Percentiles rank a stretch among this genome's conserved stretches.
These are phyloP conservation scores for Myripristis murdjan DNA, from an alignment of 2,797 vertebrate genomes.

Conservation along the genomic window DNA sequence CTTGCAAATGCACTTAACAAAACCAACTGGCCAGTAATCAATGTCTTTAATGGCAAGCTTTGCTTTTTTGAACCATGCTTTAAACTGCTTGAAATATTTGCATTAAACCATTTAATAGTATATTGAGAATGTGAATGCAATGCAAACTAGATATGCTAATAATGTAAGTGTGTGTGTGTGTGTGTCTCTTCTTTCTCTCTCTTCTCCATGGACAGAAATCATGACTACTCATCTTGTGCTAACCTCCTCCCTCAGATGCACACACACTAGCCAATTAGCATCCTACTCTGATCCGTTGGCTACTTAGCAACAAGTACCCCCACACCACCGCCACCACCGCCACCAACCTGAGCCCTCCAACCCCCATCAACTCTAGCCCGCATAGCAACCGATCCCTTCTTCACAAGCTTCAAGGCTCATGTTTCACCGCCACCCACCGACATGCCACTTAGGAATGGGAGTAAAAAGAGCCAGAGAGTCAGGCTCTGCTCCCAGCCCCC, in stretches of 20 bases:
- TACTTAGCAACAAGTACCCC: slow-evolving; percentile 74
- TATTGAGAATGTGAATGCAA: too few relatives aligned
- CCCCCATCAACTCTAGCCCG: not conserved
- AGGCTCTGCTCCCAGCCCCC: not conserved
- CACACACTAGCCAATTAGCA: slow-evolving; percentile 58
- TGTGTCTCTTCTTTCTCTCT: not conserved
- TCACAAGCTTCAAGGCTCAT: slow-evolving; percentile 59
- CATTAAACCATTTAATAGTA: too few relatives aligned
- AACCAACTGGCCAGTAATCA: too few relatives aligned
- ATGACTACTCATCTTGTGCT: slow-evolving; percentile 22
- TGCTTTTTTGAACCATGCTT: too few relatives aligned
- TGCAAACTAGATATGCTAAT: too few relatives aligned
- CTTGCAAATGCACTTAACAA: too few relatives aligned
- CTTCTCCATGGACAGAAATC: slow-evolving; percentile 7
- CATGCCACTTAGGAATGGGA: slow-evolving; percentile 68
- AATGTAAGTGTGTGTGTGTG: not conserved
- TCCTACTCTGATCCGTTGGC: slow-evolving; percentile 53
- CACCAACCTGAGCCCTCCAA: not conserved
- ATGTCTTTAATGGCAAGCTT: too few relatives aligned
- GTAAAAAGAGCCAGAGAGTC: slow-evolving; percentile 48
- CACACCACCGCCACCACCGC: not conserved
- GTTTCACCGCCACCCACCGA: slow-evolving; percentile 73
- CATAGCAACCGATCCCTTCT: slow-evolving; percentile 67
- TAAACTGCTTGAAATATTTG: too few relatives aligned
- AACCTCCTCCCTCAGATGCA: slow-evolving; percentile 17